phyloP scores from a whole-genome alignment of 53 echinoderm and acorn worm genomes.

The Apostichopus leukothele region DNA sequence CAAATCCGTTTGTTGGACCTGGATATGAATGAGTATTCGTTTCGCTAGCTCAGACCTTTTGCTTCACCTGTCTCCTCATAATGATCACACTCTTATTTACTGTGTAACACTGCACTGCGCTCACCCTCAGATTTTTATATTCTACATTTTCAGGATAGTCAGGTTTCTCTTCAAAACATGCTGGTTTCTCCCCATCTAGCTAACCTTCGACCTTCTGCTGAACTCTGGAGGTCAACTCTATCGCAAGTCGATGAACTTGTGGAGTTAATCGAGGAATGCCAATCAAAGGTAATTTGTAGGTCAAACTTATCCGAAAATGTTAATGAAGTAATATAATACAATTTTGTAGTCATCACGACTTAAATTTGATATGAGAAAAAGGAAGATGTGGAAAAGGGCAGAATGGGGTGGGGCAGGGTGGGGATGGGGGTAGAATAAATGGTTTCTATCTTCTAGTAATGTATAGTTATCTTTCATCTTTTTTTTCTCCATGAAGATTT shows the following conservation, averaged over 20 bases:
- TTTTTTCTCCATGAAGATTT: too few species aligned
- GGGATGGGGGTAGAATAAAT: too few species aligned
- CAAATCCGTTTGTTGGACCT: too few species aligned
- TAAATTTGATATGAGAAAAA: too few species aligned
- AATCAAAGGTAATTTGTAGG: conserved; percentile 69
- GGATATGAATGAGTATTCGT: too few species aligned
- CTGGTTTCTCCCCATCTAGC: conserved; percentile 94
- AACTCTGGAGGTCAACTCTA: conserved; percentile 76
- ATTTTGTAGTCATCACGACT: too few species aligned
- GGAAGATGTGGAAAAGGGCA: too few species aligned
- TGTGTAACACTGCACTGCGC: not conserved
- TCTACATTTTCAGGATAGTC: conserved; percentile 69
- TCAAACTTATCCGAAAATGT: too few species aligned
- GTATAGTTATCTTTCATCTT: too few species aligned
- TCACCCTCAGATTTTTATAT: not conserved
- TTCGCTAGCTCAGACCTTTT: not conserved
- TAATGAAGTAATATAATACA: too few species aligned
- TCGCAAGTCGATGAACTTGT: conserved; percentile 75
- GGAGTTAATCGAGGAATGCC: conserved; percentile 75
- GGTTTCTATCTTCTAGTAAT: too few species aligned
- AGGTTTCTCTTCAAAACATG: conserved; percentile 91
- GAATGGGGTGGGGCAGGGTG: too few species aligned
- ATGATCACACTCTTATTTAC: not conserved
- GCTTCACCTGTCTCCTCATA: not conserved
- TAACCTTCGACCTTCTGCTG: conserved; percentile 78